Conservation (phyloP, 1,140 invertebrate genomes). For the Macrobrachium nipponense region DNA sequence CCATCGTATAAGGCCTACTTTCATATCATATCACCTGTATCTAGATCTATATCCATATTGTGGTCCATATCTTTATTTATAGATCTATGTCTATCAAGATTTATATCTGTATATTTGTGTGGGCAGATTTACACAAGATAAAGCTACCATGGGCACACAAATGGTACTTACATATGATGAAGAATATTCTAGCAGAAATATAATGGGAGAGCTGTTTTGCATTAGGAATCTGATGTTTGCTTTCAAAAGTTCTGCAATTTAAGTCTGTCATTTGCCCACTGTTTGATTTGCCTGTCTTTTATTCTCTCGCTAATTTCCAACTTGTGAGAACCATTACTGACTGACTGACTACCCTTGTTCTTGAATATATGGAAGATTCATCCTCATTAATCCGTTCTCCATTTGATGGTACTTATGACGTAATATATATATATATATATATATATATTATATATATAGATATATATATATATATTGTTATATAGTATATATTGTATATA, state of each 20-base stretch:
- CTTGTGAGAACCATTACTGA: not conserved
- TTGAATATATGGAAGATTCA: not conserved
- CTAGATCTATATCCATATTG: not conserved
- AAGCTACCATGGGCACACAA: too few relatives aligned
- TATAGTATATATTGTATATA: not conserved
- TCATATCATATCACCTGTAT: too few relatives aligned
- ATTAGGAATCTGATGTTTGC: too few relatives aligned
- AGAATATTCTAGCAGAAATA: too few relatives aligned
- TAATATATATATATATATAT: constrained; percentile 7
- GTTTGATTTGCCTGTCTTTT: too few relatives aligned
- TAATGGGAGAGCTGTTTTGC: too few relatives aligned
- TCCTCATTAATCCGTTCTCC: not conserved
- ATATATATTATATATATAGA: constrained; percentile 2
- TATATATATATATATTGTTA: constrained; percentile 18
- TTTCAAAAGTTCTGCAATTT: too few relatives aligned
- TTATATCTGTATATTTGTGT: not conserved
- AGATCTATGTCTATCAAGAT: not conserved
- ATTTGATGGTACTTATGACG: not conserved
- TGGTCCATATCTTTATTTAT: not conserved
- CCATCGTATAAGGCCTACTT: too few relatives aligned
- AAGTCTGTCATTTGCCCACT: too few relatives aligned
- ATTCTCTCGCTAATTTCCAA: too few relatives aligned
- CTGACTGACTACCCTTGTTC: not conserved
- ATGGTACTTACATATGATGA: too few relatives aligned
- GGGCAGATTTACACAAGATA: too few relatives aligned